Evolutionary conservation across 2,888 invertebrate species (phyloP).

Genomic region (Candidula unifasciata): DNA sequence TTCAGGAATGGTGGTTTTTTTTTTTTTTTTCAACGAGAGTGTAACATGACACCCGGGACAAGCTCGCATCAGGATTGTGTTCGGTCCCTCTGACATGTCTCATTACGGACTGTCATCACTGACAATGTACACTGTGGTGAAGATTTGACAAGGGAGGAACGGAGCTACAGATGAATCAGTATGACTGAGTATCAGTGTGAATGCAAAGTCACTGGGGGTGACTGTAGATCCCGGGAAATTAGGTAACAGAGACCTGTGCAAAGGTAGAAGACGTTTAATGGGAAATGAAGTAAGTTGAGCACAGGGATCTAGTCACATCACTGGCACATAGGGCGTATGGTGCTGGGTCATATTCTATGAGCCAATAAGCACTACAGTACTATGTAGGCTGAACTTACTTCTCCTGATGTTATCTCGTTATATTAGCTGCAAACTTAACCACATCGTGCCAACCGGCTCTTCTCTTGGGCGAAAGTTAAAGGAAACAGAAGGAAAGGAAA

Average conservation of each 20-base stretch:
- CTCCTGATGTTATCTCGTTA: too few species aligned
- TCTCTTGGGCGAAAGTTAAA: background rate
- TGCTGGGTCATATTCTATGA: too few species aligned
- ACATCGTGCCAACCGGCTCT: too few species aligned
- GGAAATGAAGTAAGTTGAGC: too few species aligned
- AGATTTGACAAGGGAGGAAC: constrained; percentile 21
- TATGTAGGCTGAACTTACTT: too few species aligned
- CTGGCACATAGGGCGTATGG: too few species aligned
- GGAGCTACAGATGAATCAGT: background rate
- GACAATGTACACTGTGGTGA: background rate
- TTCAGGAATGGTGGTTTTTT: background rate
- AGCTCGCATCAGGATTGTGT: background rate
- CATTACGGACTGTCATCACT: constrained; percentile 4
- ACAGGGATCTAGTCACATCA: too few species aligned
- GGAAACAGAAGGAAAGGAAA: background rate
- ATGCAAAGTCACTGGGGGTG: background rate
- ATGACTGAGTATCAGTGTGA: background rate
- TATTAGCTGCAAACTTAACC: too few species aligned
- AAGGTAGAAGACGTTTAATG: too few species aligned
- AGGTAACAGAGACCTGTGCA: too few species aligned
- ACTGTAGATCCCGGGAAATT: too few species aligned
- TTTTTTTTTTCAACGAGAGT: constrained; percentile 6
- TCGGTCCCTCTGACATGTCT: constrained; percentile 20
- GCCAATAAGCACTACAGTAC: too few species aligned
- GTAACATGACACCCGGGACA: background rate